These are phyloP conservation scores for Tragulus kanchil DNA, from an alignment of 2,113 vertebrate species.

Conservation along the genomic window DNA sequence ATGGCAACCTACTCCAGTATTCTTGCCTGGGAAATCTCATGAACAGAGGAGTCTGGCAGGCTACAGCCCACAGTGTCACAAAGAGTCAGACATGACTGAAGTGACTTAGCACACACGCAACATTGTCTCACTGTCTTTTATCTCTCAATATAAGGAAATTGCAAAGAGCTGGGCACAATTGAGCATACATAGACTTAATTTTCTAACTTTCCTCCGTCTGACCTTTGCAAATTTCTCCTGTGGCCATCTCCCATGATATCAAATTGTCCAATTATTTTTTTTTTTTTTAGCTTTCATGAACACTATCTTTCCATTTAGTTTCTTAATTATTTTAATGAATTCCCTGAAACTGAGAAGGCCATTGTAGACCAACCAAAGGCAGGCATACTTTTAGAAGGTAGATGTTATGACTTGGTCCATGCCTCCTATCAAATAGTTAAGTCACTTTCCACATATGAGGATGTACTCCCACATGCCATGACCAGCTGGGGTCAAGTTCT, in stretches of 20 bases:
- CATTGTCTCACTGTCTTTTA: too few relatives aligned
- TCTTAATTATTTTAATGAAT: background rate
- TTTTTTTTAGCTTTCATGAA: background rate
- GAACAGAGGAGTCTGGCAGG: background rate
- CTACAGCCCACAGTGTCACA: background rate
- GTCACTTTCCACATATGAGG: background rate
- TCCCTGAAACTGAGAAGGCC: background rate
- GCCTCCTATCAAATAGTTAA: background rate
- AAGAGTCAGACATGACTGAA: background rate
- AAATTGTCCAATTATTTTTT: too few relatives aligned
- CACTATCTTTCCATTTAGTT: background rate
- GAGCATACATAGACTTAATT: too few relatives aligned
- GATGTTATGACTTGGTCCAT: too few relatives aligned
- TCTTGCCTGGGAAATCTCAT: background rate
- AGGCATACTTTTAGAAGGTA: background rate
- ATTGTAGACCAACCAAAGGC: background rate
- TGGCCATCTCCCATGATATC: too few relatives aligned
- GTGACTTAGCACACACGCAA: too few relatives aligned
- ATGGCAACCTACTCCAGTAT: background rate
- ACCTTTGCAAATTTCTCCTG: too few relatives aligned
- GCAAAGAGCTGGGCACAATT: too few relatives aligned
- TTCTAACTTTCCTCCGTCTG: too few relatives aligned
- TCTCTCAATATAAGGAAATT: too few relatives aligned
- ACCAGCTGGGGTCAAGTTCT: background rate
- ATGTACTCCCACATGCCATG: background rate